Evolutionary conservation across 1,140 invertebrate genomes (phyloP), one percentile per base, ranked within the genome.

Genomic region (Pogonomyrmex barbatus): DNA sequence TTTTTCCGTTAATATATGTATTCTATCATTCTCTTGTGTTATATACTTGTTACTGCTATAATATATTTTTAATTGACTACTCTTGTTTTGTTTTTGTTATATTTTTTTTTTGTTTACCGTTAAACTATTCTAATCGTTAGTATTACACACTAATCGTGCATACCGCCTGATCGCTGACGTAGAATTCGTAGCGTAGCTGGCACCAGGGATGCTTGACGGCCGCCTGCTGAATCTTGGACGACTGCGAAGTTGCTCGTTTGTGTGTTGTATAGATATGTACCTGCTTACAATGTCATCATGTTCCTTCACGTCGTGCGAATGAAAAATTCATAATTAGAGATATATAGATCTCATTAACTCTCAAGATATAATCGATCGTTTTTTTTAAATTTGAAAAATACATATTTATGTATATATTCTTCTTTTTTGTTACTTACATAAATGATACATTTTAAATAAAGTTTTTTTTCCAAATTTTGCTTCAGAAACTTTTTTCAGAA

Each of bases 101-200:
- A 24, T 87, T 89, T 62, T 71, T 71, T 68, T 87, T 52, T 62
- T 60, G 12, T 58, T 60, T 73, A 79, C 42, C 47, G 47, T 79
- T 79, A 75, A 78, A 85, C 47, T 86, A 58, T 58, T 79, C 50
- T 88, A 76, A 85, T 89, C 68, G 42, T 62, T 63, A 71, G 9
- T 71, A 65, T 45, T 67, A 85, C 82, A 60, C 78, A 60, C 85
- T 62, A 50, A 89, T 86, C 86, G 58, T 89, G 92, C 92, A 94
- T 94, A 94, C 93, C 91, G 92, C 91, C 89, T 93, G 92, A 94
- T 92, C 91, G 88, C 85, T 86, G 86, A 90, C 82, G 86, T 90
- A 85, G 81, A 90, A 90, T 78, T 86, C 86, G 82, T 90, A 73
- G 88, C 67, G 77, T 88, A 78, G 75, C 75, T 89, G 88, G 87